phyloP scores from a whole-genome alignment of 1,140 invertebrate genomes.

The Varroa destructor region DNA sequence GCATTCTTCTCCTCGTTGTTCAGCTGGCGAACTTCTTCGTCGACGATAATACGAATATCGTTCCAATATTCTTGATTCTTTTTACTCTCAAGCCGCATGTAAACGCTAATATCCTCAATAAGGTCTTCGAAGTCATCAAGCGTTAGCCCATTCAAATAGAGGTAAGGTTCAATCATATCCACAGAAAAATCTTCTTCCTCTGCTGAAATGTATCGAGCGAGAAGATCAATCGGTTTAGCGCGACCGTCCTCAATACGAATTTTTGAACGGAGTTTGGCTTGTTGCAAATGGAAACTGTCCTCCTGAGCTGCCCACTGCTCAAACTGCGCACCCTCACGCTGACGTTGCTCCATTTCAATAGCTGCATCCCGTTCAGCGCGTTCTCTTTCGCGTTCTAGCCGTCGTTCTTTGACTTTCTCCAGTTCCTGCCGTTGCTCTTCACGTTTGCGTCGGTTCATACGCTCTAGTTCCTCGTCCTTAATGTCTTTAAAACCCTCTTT shows the following conservation, averaged over 20 bases:
- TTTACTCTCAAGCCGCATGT: slow-evolving; percentile 47
- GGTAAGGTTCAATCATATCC: slow-evolving; percentile 96
- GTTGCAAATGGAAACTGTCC: slow-evolving; percentile 79
- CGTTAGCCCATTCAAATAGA: slow-evolving; percentile 78
- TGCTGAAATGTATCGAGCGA: slow-evolving; percentile 88
- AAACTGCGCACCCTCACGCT: slow-evolving; percentile 84
- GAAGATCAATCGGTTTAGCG: slow-evolving; percentile 93
- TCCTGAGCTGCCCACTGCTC: slow-evolving; percentile 85
- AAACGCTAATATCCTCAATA: slow-evolving; percentile 82
- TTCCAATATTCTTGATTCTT: slow-evolving; percentile 89
- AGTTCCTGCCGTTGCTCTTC: slow-evolving; percentile 51
- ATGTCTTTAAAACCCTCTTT: slow-evolving; percentile 77
- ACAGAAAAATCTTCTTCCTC: slow-evolving; percentile 67
- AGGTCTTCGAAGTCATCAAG: slow-evolving; percentile 91
- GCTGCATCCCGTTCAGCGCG: slow-evolving; percentile 77
- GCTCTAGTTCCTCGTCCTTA: slow-evolving; percentile 66
- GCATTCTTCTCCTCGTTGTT: slow-evolving; percentile 47
- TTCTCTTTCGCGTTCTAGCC: slow-evolving; percentile 76
- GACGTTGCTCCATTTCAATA: slow-evolving; percentile 59
- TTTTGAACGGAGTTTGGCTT: slow-evolving; percentile 71
- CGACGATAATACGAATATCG: slow-evolving; percentile 87
- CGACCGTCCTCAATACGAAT: slow-evolving; percentile 89
- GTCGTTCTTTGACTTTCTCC: slow-evolving; percentile 68
- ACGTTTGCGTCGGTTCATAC: slow-evolving; percentile 67
- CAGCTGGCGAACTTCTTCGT: slow-evolving; percentile 81